Evolutionary conservation across 2,888 invertebrate species (phyloP), one percentile per base, ranked within the genome.

Genomic region (Laothoe populi): DNA sequence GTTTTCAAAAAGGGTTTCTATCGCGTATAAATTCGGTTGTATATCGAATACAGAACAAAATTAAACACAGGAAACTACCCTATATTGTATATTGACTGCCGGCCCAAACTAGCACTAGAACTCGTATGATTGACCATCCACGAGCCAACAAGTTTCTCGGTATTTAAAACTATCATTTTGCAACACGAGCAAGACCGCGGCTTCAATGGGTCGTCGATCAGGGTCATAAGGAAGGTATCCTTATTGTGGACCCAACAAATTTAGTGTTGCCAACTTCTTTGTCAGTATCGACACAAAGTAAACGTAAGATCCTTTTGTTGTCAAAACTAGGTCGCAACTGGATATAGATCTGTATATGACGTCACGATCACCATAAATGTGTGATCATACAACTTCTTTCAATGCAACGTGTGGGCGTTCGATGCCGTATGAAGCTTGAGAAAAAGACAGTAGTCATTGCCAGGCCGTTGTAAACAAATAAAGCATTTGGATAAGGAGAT

Each of bases 321-420:
- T 21, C 19, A 1, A 19, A 53, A 53, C 53, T 19, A 35, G 53
- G 53, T 31, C 53, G 31, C 35, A 19, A 1, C n/a, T 8, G 48
- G 24, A n/a, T 24, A n/a, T 24, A 35, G 19, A 53, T 19, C 11
- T 35, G 53, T 35, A 0, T 35, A 53, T 53, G 53, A 53, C 35
- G 53, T 35, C 53, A 53, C 31, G 31, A 49, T 53, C 31, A 31
- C 31, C 19, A 31, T 31, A 31, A 53, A 3, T 16, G 49, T 8
- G 49, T 26, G n/a, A 49, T 16, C 19, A 31, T 53, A 35, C 53
- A 31, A 19, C 19, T 53, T 46, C 23, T 46, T 35, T 19, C 31
- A 35, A 53, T 53, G 53, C 53, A 53, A 11, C 8, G 26, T 53
- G 53, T 35, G 53, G 31, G 53, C 7, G 31, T 31, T 16, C 16